Conservation (phyloP, 2,113 vertebrate species). For the Dolichotis patagonum region DNA sequence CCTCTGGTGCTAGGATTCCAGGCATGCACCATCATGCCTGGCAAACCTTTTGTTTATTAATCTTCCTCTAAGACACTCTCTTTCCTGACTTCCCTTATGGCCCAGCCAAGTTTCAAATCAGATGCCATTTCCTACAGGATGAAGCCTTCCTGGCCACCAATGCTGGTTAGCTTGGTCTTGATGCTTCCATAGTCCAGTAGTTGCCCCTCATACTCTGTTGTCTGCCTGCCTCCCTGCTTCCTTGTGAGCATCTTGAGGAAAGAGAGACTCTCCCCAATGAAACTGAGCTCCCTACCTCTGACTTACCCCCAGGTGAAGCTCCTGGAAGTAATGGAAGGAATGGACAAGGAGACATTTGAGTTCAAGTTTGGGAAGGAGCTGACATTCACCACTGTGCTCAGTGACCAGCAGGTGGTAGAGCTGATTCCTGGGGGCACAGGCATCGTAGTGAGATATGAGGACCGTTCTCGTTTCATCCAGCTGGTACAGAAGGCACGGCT, state of each 20-base stretch:
- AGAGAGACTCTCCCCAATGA: not conserved
- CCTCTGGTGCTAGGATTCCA: not conserved
- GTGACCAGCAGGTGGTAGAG: slow-evolving; percentile 93
- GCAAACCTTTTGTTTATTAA: slow-evolving; percentile 17
- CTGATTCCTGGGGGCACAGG: slow-evolving; percentile 92
- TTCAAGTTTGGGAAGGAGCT: slow-evolving; percentile 97
- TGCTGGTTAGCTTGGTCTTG: not conserved
- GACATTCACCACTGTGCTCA: slow-evolving; percentile 95
- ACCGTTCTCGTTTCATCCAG: slow-evolving; percentile 93
- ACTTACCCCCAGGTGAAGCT: slow-evolving; percentile 92
- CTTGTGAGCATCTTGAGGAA: not conserved
- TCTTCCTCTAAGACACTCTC: slow-evolving; percentile 12
- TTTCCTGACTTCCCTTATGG: not conserved
- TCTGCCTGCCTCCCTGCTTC: not conserved
- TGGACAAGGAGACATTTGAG: slow-evolving; percentile 97
- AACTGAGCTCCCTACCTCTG: not conserved
- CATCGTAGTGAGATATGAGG: slow-evolving; percentile 91
- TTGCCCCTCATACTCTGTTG: not conserved
- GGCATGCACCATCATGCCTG: not conserved
- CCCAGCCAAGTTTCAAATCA: not conserved
- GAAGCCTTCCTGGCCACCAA: not conserved
- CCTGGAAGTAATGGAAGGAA: slow-evolving; percentile 96
- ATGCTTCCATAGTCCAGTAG: not conserved
- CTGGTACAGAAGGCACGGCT: slow-evolving; percentile 95
- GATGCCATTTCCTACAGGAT: not conserved